Percentiles rank a stretch among this genome's conserved stretches.
These are phyloP conservation scores for Rhamnusium bicolor DNA, from an alignment of 2,888 invertebrate genomes.

Conservation along the genomic window DNA sequence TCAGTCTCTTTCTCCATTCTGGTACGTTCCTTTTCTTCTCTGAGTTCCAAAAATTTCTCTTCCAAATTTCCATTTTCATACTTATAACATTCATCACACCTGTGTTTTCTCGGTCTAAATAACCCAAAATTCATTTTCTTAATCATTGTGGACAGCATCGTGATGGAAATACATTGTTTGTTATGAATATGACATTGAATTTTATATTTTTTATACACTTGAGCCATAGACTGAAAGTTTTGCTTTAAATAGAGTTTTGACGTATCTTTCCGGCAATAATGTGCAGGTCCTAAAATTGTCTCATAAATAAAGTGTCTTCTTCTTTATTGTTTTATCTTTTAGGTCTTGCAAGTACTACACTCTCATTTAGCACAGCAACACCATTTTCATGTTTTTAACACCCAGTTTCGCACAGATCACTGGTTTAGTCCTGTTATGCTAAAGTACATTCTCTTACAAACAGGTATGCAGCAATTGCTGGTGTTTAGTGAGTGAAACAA, in stretches of 20 bases:
- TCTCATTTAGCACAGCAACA: not conserved
- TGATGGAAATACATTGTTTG: not conserved
- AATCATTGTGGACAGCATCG: not conserved
- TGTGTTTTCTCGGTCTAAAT: conserved; percentile 35
- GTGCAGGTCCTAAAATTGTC: not conserved
- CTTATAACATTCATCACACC: conserved; percentile 33
- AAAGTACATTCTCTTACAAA: conserved; percentile 34
- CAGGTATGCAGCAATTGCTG: conserved; percentile 21
- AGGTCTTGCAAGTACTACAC: not conserved
- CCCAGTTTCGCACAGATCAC: conserved; percentile 32
- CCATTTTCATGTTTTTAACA: not conserved
- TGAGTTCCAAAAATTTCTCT: no score
- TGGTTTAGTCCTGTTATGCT: not conserved
- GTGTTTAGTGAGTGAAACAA: conserved; percentile 19
- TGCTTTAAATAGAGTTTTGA: not conserved
- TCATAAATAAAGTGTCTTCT: not conserved
- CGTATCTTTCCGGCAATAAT: conserved; percentile 1
- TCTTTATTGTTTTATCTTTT: not conserved
- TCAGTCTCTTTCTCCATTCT: no score
- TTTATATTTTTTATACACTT: not conserved
- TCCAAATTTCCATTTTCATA: conserved; percentile 40
- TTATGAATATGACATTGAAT: not conserved
- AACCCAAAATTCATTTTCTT: not conserved
- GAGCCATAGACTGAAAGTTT: not conserved
- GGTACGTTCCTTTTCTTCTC: no score